A percentile compares a stretch with the other conserved stretches of the same genome.
These are phyloP conservation scores for Patella caerulea DNA, from an alignment of 2,888 invertebrate genomes.

Conservation along the genomic window DNA sequence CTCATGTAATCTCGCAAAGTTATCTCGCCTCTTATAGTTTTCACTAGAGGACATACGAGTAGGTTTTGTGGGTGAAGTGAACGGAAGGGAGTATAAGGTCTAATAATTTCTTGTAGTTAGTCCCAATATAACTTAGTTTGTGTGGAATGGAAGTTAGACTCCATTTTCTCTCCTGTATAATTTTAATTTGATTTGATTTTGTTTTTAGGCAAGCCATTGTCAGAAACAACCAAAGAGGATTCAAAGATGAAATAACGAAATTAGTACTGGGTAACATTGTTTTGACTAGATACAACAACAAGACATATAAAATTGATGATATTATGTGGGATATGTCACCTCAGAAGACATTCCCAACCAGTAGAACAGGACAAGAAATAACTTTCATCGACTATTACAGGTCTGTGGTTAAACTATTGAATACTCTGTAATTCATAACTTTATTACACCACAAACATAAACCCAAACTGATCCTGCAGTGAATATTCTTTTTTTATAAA, in stretches of 20 bases:
- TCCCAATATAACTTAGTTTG: too few species aligned
- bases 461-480: too few species aligned
- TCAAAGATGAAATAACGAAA: slow-evolving; percentile 72
- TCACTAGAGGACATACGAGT: too few species aligned
- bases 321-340: slow-evolving; percentile 85
- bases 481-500: too few species aligned
- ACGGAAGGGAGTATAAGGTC: too few species aligned
- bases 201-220: slow-evolving; percentile 53
- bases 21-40: too few species aligned
- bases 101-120: too few species aligned
- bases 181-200: slow-evolving; percentile 18
- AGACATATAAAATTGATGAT: slow-evolving; percentile 88
- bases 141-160: not conserved
- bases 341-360: slow-evolving; percentile 77
- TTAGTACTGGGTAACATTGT: slow-evolving; percentile 80
- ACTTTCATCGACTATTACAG: slow-evolving; percentile 87
- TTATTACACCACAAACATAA: too few species aligned
- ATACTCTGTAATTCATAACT: too few species aligned
- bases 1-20: too few species aligned
- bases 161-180: not conserved
- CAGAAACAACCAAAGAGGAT: slow-evolving; percentile 59
- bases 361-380: slow-evolving; percentile 70
- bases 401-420: slow-evolving; percentile 54
- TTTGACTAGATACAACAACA: slow-evolving; percentile 91
- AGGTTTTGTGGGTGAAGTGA: too few species aligned